A percentile compares a stretch with the other conserved stretches of the same genome.
phyloP scores from a whole-genome alignment of 2,797 vertebrate species.

The Bryconaethiops microstoma region DNA sequence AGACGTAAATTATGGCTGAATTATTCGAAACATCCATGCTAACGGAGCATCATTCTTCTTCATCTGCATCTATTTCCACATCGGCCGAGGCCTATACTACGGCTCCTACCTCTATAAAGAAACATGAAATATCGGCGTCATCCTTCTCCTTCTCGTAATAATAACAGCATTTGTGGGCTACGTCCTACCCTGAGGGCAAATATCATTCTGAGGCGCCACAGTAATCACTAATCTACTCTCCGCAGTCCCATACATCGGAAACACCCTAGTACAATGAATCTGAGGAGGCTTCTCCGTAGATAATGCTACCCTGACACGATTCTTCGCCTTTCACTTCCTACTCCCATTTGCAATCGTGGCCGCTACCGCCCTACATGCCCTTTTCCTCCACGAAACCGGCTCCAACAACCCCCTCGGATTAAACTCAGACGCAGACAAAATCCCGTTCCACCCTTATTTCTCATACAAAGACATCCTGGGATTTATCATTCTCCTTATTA shows the following conservation, averaged over 20 bases:
- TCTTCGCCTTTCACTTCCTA: conserved; percentile 59
- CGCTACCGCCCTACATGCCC: fast-evolving
- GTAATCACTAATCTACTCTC: conserved; percentile 60
- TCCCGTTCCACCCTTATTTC: too few species aligned
- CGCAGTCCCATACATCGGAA: not conserved
- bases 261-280: not conserved
- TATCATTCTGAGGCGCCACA: conserved; percentile 41
- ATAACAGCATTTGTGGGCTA: conserved; percentile 69
- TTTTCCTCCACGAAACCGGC: conserved; percentile 57
- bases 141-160: conserved; percentile 25
- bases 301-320: too few species aligned
- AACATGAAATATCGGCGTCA: conserved; percentile 57
- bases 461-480: conserved; percentile 57
- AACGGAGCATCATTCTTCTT: conserved; percentile 69
- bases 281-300: too few species aligned
- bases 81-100: conserved; percentile 51
- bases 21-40: conserved; percentile 39
- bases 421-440: conserved; percentile 16
- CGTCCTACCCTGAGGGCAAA: conserved; percentile 60
- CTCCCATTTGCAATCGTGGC: conserved; percentile 31
- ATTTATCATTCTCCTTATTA: fast-evolving
- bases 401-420: conserved; percentile 60
- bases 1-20: conserved; percentile 62
- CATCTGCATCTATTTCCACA: conserved; percentile 58
- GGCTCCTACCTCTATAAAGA: conserved; percentile 58